Conservation (phyloP, 2,113 vertebrate genomes). For the Halichoerus grypus region DNA sequence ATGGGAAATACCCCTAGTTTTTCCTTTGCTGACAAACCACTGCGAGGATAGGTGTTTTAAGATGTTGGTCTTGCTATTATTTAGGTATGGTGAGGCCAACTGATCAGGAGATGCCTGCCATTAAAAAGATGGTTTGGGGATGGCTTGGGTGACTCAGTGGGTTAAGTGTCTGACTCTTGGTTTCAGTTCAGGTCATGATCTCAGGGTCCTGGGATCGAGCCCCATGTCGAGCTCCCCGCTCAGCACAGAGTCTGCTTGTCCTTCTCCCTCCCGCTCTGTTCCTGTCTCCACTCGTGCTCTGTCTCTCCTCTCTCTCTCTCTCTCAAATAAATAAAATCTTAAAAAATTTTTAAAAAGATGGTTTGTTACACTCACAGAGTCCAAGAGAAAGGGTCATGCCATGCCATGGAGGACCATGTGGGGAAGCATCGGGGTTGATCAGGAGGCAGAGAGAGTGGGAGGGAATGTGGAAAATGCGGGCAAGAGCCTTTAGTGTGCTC, state of each 20-base stretch:
- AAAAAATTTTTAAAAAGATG: not conserved
- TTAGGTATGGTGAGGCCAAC: not conserved
- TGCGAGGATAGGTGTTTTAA: not conserved
- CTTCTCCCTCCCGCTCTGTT: no score
- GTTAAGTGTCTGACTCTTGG: not conserved
- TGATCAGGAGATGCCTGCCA: not conserved
- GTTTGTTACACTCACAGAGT: not conserved
- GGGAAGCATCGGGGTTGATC: not conserved
- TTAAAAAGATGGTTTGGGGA: not conserved
- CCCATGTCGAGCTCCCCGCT: no score
- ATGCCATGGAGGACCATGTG: not conserved
- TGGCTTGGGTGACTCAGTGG: not conserved
- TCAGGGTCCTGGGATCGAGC: not conserved
- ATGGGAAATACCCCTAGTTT: not conserved
- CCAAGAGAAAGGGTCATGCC: not conserved
- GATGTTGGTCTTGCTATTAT: not conserved
- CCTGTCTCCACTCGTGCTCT: no score
- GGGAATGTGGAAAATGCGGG: accelerated
- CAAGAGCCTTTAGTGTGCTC: not conserved
- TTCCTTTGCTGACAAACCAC: not conserved
- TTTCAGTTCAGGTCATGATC: not conserved
- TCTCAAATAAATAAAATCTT: not conserved
- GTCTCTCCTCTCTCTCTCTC: no score
- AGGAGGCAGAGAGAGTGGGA: not conserved
- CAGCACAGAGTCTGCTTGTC: no score